Conservation (phyloP, 2,888 invertebrate species). For the Latrodectus elegans region DNA sequence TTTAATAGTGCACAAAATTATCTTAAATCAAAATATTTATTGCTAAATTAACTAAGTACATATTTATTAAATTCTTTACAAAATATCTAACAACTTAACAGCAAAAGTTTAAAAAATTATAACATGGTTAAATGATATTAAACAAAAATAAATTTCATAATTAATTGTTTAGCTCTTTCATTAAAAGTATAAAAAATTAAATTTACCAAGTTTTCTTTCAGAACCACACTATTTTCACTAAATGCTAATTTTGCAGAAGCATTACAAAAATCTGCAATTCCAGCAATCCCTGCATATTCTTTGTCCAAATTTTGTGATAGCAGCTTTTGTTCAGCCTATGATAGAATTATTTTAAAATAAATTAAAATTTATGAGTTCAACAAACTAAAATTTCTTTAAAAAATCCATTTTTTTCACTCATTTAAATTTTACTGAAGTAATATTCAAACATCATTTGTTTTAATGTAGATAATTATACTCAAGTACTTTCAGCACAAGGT, state of each 20-base stretch:
- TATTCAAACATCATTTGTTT: no score
- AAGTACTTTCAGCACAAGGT: no score
- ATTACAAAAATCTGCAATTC: slow-evolving; percentile 87
- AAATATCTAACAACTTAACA: not conserved
- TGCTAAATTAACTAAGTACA: no score
- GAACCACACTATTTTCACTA: slow-evolving; percentile 83
- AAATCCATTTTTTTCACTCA: not conserved
- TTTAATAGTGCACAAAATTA: no score
- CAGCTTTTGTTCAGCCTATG: slow-evolving; percentile 88
- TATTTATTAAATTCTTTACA: not conserved
- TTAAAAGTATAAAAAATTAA: not conserved
- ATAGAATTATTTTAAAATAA: slow-evolving; percentile 31
- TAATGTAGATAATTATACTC: no score
- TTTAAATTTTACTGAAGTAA: no score
- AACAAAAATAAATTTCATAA: not conserved
- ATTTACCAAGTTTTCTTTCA: slow-evolving; percentile 83
- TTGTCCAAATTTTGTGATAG: slow-evolving; percentile 85
- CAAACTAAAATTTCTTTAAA: not conserved
- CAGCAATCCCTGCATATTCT: slow-evolving; percentile 95
- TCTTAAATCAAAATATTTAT: no score
- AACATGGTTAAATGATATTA: no score
- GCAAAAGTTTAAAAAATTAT: not conserved
- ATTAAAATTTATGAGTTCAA: no score
- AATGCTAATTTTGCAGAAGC: slow-evolving; percentile 91
- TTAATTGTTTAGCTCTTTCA: no score